Conservation (phyloP, 2,797 vertebrate genomes). For the Xenentodon cancila region DNA sequence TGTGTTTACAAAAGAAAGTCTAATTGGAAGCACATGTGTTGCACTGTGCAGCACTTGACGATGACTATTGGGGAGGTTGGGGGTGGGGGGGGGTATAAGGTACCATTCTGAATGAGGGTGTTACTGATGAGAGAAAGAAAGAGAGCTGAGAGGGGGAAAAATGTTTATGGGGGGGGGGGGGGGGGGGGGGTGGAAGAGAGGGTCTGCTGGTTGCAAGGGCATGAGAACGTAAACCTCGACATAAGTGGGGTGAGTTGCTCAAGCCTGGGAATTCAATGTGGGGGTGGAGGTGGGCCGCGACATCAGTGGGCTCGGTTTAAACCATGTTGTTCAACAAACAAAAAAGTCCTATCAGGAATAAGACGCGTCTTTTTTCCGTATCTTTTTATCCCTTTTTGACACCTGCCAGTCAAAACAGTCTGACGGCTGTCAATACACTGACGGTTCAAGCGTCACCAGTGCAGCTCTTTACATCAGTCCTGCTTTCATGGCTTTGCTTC, state of each 20-base stretch:
- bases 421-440: constrained; percentile 13
- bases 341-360: constrained; percentile 49
- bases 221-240: constrained; percentile 82
- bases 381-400: constrained; percentile 10
- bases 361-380: constrained; percentile 2
- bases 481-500: neutral
- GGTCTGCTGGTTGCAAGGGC: constrained; percentile 68
- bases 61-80: constrained; percentile 25
- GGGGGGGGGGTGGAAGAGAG: constrained; percentile 46
- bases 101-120: constrained; percentile 69
- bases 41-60: constrained; percentile 59
- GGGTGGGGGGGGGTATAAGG: constrained; percentile 21
- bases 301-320: constrained; percentile 64
- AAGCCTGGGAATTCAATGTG: constrained; percentile 74
- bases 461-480: constrained; percentile 2
- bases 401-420: constrained; percentile 14
- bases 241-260: constrained; percentile 76
- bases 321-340: constrained; percentile 69
- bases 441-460: constrained; percentile 18
- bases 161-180: constrained; percentile 52
- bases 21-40: constrained; percentile 83
- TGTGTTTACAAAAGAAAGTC: constrained; percentile 72
- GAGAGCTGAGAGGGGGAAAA: neutral
- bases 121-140: constrained; percentile 70
- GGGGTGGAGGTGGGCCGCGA: constrained; percentile 15